Evolutionary conservation across 2,888 invertebrate genomes (phyloP).

Genomic region (Cerastis leucographa): DNA sequence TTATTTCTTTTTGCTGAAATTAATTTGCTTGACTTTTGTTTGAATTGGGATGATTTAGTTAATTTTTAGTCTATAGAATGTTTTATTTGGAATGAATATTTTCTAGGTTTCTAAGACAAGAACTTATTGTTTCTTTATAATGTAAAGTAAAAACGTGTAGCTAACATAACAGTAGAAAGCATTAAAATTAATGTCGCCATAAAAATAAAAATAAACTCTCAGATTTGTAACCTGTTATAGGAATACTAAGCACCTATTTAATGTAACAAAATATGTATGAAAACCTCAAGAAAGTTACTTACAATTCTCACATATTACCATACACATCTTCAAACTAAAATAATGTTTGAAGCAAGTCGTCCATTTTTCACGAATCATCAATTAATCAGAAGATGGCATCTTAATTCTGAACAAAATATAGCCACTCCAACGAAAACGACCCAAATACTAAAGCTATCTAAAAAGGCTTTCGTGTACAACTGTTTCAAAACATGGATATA

Average conservation of each 20-base stretch:
- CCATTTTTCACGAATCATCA: background rate
- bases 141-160: slow-evolving; percentile 7
- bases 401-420: background rate
- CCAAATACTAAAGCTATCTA: slow-evolving; percentile 1
- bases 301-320: slow-evolving; percentile 14
- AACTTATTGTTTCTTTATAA: background rate
- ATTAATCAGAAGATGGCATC: background rate
- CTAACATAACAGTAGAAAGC: background rate
- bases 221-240: slow-evolving; percentile 6
- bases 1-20: background rate
- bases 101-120: background rate
- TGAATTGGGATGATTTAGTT: background rate
- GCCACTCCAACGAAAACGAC: background rate
- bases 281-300: slow-evolving; percentile 52
- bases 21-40: background rate
- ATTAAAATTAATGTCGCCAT: slow-evolving; percentile 15
- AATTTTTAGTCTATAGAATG: background rate
- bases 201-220: background rate
- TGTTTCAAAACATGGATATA: background rate
- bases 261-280: slow-evolving; percentile 1
- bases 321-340: background rate
- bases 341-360: background rate
- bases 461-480: background rate
- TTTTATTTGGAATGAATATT: background rate
- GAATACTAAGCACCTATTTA: slow-evolving; percentile 5